Conservation (phyloP, 2,113 vertebrate species). For the Megaceryle maxima region DNA sequence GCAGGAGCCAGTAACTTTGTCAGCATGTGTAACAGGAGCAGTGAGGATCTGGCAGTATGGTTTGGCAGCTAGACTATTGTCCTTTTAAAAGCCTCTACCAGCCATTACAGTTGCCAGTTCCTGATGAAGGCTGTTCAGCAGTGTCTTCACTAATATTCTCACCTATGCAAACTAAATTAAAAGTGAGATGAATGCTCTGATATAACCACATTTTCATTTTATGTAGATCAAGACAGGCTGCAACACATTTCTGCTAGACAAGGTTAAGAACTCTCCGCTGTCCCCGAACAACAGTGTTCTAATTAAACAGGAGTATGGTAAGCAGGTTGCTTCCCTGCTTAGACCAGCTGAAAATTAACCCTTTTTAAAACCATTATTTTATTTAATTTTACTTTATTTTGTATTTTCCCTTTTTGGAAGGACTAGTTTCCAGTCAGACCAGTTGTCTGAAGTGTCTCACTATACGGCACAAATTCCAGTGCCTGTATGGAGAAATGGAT, state of each 20-base stretch:
- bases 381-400: background rate
- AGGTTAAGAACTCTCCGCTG: conserved; percentile 63
- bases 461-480: background rate
- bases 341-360: conserved; percentile 36
- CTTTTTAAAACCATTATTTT: too few relatives aligned
- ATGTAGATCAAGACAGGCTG: conserved; percentile 69
- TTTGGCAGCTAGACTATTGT: conserved; percentile 11
- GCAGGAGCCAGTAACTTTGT: background rate
- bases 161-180: conserved; percentile 58
- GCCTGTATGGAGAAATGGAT: background rate
- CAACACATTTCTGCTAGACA: conserved; percentile 65
- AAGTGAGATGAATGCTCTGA: conserved; percentile 66
- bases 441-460: background rate
- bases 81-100: conserved; percentile 35
- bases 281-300: conserved; percentile 64
- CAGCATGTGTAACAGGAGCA: background rate
- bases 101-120: conserved; percentile 39
- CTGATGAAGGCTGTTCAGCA: conserved; percentile 55
- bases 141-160: conserved; percentile 67
- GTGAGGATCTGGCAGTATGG: background rate
- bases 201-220: conserved; percentile 68
- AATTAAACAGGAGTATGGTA: conserved; percentile 63
- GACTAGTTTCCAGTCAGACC: background rate
- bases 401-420: background rate
- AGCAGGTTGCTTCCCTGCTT: conserved; percentile 57